These are phyloP conservation scores for Thunnus albacares DNA, from an alignment of 2,797 vertebrate genomes.

Conservation along the genomic window DNA sequence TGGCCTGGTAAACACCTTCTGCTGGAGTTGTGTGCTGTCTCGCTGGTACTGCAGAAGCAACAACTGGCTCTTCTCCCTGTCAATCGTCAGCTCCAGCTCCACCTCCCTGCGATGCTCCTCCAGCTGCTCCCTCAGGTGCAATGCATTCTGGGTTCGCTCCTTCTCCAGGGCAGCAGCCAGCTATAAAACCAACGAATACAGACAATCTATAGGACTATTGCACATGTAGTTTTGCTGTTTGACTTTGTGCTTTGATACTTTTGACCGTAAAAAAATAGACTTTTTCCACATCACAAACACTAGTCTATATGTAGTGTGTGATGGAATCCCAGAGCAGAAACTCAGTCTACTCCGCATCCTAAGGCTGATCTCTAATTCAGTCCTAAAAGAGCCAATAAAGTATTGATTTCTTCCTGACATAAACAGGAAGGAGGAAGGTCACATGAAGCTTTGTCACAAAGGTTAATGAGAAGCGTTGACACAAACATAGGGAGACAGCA, in stretches of 20 bases:
- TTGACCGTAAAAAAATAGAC: conserved; percentile 2
- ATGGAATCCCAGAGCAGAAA: conserved; percentile 30
- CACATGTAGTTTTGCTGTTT: neutral
- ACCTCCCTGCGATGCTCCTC: conserved; percentile 81
- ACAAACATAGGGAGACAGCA: conserved; percentile 22
- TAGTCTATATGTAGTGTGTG: conserved; percentile 7
- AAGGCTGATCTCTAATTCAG: conserved; percentile 42
- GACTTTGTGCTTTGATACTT: neutral
- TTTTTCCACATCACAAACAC: conserved; percentile 18
- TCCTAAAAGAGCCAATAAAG: conserved; percentile 21
- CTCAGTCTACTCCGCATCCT: conserved; percentile 41
- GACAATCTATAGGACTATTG: neutral
- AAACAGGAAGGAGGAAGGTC: conserved; percentile 62
- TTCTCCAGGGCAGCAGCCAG: conserved; percentile 79
- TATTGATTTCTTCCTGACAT: conserved; percentile 48
- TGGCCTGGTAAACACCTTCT: conserved; percentile 78
- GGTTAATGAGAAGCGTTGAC: conserved; percentile 10
- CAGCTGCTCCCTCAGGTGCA: conserved; percentile 77
- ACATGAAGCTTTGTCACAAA: conserved; percentile 37
- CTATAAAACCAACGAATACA: conserved; percentile 66
- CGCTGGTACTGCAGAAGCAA: conserved; percentile 82
- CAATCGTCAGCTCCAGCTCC: conserved; percentile 81
- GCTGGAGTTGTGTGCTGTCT: conserved; percentile 82
- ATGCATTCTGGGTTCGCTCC: conserved; percentile 76
- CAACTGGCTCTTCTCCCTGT: conserved; percentile 86